phyloP scores from a whole-genome alignment of 2,113 vertebrate genomes.

The Phyllostomus hastatus region DNA sequence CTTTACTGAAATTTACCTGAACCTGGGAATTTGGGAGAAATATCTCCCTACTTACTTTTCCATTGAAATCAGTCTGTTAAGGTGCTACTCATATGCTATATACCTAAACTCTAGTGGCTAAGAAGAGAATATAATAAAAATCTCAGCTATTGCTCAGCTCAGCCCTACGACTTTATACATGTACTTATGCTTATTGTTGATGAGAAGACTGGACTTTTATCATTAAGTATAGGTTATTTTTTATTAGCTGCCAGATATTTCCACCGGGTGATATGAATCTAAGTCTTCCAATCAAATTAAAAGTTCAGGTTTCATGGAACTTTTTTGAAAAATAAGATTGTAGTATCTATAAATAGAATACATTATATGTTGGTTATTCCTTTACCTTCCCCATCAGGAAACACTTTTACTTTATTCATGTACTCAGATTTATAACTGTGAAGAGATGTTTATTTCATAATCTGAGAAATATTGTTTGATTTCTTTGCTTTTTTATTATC shows the following conservation, averaged over 20 bases:
- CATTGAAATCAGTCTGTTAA: neutral
- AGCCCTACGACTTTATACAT: neutral
- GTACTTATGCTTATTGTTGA: neutral
- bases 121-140: neutral
- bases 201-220: neutral
- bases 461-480: neutral
- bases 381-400: neutral
- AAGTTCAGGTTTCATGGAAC: neutral
- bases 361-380: neutral
- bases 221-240: neutral
- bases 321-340: neutral
- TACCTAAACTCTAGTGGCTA: neutral
- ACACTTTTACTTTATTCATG: neutral
- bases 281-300: neutral
- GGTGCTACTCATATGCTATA: neutral
- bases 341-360: neutral
- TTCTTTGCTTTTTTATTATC: neutral
- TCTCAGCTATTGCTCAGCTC: neutral
- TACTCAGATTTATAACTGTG: neutral
- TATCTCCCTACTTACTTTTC: neutral
- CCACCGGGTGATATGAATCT: neutral
- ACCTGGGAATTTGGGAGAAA: neutral
- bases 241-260: conserved; percentile 8
- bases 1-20: conserved; percentile 26
- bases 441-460: neutral